phyloP scores from a whole-genome alignment of 2,888 invertebrate species.

The Hoplodrina ambigua region DNA sequence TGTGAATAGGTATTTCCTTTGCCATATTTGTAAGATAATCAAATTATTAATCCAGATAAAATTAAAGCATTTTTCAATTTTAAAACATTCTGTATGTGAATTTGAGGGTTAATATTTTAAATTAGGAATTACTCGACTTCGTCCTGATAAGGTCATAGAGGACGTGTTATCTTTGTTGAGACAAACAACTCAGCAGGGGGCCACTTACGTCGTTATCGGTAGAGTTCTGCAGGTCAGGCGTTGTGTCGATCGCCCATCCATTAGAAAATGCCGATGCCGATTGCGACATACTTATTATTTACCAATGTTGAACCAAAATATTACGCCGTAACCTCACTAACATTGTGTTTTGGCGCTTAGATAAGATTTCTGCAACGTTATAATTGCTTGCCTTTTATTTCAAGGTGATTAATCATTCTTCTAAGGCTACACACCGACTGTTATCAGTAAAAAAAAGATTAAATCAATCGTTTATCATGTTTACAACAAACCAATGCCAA shows the following conservation, averaged over 20 bases:
- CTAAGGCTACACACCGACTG: conserved; percentile 26
- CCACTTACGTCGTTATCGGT: conserved; percentile 87
- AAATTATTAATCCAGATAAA: not conserved
- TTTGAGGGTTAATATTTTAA: conserved; percentile 48
- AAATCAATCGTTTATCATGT: conserved; percentile 37
- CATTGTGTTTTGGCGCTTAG: conserved; percentile 58
- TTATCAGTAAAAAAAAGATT: conserved; percentile 39
- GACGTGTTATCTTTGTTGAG: conserved; percentile 75
- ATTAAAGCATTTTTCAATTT: not conserved
- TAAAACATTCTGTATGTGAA: not conserved
- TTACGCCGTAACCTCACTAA: conserved; percentile 59
- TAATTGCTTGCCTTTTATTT: conserved; percentile 26
- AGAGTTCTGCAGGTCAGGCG: conserved; percentile 83
- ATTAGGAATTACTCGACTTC: conserved; percentile 60
- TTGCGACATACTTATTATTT: conserved; percentile 76
- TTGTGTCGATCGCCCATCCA: conserved; percentile 87
- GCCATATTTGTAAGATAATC: not conserved
- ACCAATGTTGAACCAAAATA: conserved; percentile 49
- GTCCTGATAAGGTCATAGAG: conserved; percentile 75
- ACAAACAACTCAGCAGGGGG: conserved; percentile 88
- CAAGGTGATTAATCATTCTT: conserved; percentile 22
- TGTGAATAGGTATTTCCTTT: conserved; percentile 17
- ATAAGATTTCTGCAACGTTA: conserved; percentile 42
- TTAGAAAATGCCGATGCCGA: conserved; percentile 77
- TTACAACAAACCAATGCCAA: conserved; percentile 35